phyloP scores from a whole-genome alignment of 2,888 invertebrate genomes.

The Limnephilus auricula region DNA sequence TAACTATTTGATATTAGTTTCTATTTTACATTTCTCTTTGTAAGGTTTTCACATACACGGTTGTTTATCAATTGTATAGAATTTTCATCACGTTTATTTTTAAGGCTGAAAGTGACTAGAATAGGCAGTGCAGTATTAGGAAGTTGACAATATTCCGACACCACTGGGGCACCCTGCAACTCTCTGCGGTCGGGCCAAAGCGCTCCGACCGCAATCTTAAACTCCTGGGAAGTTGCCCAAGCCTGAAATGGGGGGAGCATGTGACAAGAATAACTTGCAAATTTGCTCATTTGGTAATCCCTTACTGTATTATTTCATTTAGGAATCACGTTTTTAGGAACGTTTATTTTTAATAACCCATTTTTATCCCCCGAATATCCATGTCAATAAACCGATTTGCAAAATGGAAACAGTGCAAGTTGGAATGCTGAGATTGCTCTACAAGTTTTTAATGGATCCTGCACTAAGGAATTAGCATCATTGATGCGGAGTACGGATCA shows the following conservation, averaged over 20 bases:
- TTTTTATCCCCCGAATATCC: neutral
- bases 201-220: constrained; percentile 31
- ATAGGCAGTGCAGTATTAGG: neutral
- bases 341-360: neutral
- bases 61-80: no score
- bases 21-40: no score
- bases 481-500: no score
- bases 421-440: no score
- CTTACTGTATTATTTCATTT: neutral
- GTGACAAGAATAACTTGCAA: constrained; percentile 20
- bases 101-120: no score
- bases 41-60: no score
- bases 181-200: neutral
- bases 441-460: no score
- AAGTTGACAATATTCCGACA: no score
- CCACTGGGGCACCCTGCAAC: neutral
- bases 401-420: neutral
- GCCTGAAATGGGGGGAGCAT: neutral
- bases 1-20: no score
- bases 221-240: neutral
- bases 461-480: no score
- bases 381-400: neutral
- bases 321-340: neutral
- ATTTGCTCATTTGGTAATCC: neutral
- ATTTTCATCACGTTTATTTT: no score